These are phyloP conservation scores for Rhodinocichla rosea DNA, from an alignment of 2,113 vertebrate species.

Conservation along the genomic window DNA sequence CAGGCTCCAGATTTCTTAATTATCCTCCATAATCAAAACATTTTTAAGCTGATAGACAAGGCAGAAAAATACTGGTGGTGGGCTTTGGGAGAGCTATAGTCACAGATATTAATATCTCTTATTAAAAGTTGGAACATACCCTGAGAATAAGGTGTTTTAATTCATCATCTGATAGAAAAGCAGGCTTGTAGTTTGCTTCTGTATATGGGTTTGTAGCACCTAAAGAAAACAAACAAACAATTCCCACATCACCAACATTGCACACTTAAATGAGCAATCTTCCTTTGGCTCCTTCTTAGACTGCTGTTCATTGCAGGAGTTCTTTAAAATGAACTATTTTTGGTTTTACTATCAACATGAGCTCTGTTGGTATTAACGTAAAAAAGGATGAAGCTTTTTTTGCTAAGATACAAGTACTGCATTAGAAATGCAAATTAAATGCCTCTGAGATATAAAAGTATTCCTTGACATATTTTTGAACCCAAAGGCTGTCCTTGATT, in stretches of 20 bases:
- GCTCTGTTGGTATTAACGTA: background rate
- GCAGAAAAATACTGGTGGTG: background rate
- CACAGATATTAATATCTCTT: background rate
- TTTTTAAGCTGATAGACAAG: background rate
- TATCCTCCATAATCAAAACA: background rate
- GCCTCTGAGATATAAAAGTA: background rate
- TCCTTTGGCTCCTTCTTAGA: background rate
- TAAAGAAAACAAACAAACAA: slow-evolving; percentile 52
- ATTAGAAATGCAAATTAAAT: background rate
- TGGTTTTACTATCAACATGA: background rate
- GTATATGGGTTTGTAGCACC: slow-evolving; percentile 96
- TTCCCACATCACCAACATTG: background rate
- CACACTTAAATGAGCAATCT: background rate
- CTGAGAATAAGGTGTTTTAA: slow-evolving; percentile 97
- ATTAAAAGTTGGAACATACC: slow-evolving; percentile 75
- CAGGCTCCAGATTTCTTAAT: background rate
- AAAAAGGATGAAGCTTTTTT: background rate
- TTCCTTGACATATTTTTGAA: background rate
- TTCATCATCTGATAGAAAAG: slow-evolving; percentile 97
- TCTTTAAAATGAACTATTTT: background rate
- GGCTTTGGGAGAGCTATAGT: background rate
- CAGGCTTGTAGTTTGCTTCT: slow-evolving; percentile 98
- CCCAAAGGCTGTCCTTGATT: background rate
- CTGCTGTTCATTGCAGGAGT: background rate
- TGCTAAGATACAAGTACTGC: background rate